Conservation (phyloP, 2,797 vertebrate genomes). For the Nyctalus aviator region DNA sequence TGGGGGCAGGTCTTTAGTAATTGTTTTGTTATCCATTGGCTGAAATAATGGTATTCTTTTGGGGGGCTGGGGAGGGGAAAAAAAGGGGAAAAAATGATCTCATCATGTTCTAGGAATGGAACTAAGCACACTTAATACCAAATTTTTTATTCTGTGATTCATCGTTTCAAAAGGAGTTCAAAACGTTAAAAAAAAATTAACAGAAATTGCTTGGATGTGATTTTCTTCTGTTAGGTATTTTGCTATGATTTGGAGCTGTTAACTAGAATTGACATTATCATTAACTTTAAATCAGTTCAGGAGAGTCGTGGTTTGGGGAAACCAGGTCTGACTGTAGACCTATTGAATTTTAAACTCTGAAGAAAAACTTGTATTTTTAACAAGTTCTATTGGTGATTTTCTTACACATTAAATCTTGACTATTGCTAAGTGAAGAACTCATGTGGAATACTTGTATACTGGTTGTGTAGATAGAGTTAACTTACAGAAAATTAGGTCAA, state of each 20-base stretch:
- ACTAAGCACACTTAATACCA: background rate
- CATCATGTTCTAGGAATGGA: background rate
- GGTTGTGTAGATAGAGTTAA: background rate
- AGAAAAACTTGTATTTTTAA: background rate
- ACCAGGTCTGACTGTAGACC: background rate
- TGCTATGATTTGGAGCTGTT: slow-evolving; percentile 29
- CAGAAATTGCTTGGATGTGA: background rate
- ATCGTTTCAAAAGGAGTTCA: background rate
- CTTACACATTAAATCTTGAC: background rate
- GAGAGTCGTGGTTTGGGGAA: background rate
- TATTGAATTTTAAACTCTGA: slow-evolving; percentile 26
- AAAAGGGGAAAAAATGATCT: background rate
- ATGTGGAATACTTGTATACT: background rate
- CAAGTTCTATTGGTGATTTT: background rate
- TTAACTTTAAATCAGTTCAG: slow-evolving; percentile 30
- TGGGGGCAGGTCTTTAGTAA: background rate
- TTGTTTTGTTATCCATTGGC: background rate
- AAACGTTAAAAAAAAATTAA: slow-evolving; percentile 12
- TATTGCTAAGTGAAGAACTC: background rate
- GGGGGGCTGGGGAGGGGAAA: no score
- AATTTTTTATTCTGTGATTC: background rate
- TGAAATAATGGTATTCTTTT: background rate
- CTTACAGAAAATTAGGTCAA: slow-evolving; percentile 12
- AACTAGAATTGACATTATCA: background rate
- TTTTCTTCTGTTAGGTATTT: background rate